Base-by-base conservation (phyloP, 2,888 invertebrate species). In the Phortica magna region DNA sequence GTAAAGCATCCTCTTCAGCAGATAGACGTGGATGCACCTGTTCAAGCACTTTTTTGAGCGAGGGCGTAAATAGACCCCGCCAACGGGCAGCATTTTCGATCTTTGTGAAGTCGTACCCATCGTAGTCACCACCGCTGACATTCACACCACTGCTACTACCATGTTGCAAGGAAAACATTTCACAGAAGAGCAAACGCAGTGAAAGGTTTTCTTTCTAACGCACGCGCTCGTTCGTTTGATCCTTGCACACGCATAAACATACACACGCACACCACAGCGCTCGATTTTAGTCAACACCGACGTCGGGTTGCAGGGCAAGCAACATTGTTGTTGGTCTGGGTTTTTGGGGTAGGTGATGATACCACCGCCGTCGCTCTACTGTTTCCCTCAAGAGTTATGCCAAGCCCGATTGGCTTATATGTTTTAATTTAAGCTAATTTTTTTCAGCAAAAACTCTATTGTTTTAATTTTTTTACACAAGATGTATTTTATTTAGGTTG, bases 81-180 rank as follows among this genome's bases (percentile, higher is more conserved):
- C 98, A 98, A 94, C 98, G 98, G 85, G 95, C 94, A 87, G 95
- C 95, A 93, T 97, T 98, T 92, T 97, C 97, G 90, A 95, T 95
- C 92, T 96, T 96, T 91, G 95, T 95, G 93, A 97, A 98, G 94
- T 98, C 97, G 93, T 91, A 92, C 43, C 91, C 91, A 81, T 88
- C 87, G 65, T 80, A 81, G 68, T 88, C 83, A 73, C 77, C 76
- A 48, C 70, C 43, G 68, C 19, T 19, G 70, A 83, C 75, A n/a
- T 74, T 59, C 31, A 73, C 74, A 12, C 77, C 67, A 42, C 78
- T 67, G 48, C 76, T 76, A 57, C 65, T 76, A 22, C 77, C 80
- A 71, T 71, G 70, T 71, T 71, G 70, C 70, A 71, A 31, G 70
- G 70, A 71, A 31, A 71, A 71, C 70, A 71, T 71, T 71, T 71